A percentile compares a stretch with the other conserved stretches of the same genome.
Evolutionary conservation across 2,888 invertebrate genomes (phyloP).

Genomic region (Drosophila mimica): DNA sequence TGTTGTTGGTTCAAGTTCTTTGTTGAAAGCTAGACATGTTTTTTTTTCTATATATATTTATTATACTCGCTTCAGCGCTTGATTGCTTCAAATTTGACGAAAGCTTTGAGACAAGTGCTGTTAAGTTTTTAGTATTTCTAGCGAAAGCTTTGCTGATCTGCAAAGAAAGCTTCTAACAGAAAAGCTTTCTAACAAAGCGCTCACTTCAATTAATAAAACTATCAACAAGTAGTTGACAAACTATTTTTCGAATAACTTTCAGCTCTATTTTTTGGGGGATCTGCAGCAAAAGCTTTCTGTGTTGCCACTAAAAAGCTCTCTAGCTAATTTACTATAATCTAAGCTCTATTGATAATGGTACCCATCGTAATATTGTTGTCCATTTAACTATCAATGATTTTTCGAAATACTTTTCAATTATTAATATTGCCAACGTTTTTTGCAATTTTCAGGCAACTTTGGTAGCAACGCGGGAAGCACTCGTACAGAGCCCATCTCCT

Average conservation of each 20-base stretch:
- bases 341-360: constrained; percentile 6
- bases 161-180: constrained; percentile 8
- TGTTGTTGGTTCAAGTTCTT: constrained; percentile 58
- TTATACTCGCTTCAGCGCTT: constrained; percentile 54
- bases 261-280: constrained; percentile 7
- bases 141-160: constrained; percentile 24
- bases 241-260: constrained; percentile 5
- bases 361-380: constrained; percentile 8
- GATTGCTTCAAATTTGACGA: constrained; percentile 12
- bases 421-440: constrained; percentile 1
- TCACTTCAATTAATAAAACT: background rate
- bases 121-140: constrained; percentile 48
- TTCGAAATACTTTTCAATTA: background rate
- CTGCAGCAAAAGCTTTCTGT: constrained; percentile 27
- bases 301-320: constrained; percentile 32
- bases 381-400: background rate
- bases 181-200: constrained; percentile 20
- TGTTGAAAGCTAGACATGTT: constrained; percentile 81
- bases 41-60: constrained; percentile 5
- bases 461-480: constrained; percentile 74
- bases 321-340: background rate
- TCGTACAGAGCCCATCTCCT: constrained; percentile 89
- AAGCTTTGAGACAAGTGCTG: constrained; percentile 32
- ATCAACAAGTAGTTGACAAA: constrained; percentile 4
- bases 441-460: constrained; percentile 78